Base-by-base conservation (phyloP, 2,888 invertebrate genomes). In the Microplitis manilae region DNA sequence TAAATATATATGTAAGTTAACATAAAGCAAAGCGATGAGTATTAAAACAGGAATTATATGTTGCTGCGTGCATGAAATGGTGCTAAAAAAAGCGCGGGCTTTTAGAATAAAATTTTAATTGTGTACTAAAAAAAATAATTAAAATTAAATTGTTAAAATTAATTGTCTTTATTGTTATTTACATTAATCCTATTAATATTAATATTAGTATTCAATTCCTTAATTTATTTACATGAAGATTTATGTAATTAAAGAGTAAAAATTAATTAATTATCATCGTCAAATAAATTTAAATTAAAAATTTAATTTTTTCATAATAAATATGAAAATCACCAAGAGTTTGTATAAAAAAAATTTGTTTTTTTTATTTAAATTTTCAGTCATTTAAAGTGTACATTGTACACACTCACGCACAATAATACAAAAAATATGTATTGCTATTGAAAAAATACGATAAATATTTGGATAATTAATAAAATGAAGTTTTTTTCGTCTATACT, bases 341-440 rank as follows among this genome's bases (percentile, higher is more conserved):
- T 50, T 50, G 6, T 50, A 50, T 50, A 9, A 20, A 64, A 62
- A 64, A 64, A 20, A 64, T 9, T 64, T 64, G 15, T 64, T 64
- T 20, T 15, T 20, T 7, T 17, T 64, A 64, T 9, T 17, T 64
- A 64, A 17, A 7, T 64, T 64, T 17, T 64, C 64, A 20, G 17
- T 64, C 17, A 64, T 17, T 64, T 64, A 64, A 17, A 20, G 9
- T 20, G 15, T 64, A 20, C 17, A 8, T 5, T 64, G 8, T 4
- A 50, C 50, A 50, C 13, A 50, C 50, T 50, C 4, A 13, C 50
- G 13, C 13, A 50, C 50, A 50, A 50, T 50, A 13, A 50, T 50
- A 13, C 50, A 50, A 50, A 50, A 50, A 50, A 50, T 50, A 50
- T 50, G 50, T 64, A 64, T 64, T 64, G 20, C 20, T 64, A 64